Evolutionary conservation across 2,888 invertebrate species (phyloP).

Genomic region (Parasteatoda lunata): DNA sequence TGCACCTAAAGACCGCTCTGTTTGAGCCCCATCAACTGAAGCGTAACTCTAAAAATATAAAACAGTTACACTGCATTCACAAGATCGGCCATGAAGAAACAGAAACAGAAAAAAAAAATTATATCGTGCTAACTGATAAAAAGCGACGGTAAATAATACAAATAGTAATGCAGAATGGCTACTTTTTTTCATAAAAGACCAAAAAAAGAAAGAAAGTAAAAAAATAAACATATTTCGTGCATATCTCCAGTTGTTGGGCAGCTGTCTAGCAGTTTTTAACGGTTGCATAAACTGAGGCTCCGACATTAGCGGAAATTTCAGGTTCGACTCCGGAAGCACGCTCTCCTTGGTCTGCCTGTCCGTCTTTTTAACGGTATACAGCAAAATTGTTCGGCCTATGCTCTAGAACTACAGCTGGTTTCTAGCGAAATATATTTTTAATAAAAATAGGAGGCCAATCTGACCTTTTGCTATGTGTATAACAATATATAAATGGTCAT

Average conservation of each 20-base stretch:
- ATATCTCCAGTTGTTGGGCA: constrained; percentile 32
- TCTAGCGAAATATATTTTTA: too few relatives aligned
- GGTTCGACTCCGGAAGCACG: constrained; percentile 39
- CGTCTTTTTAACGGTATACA: constrained; percentile 8
- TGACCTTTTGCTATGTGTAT: too few relatives aligned
- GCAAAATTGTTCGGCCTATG: too few relatives aligned
- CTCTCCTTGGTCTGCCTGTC: constrained; percentile 29
- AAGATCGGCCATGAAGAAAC: not conserved
- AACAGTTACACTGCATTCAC: not conserved
- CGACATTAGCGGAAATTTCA: constrained; percentile 37
- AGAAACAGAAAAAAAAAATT: constrained; percentile 14
- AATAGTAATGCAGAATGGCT: constrained; percentile 37
- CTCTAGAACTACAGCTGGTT: too few relatives aligned
- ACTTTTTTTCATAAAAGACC: constrained; percentile 21
- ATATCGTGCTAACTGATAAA: constrained; percentile 17
- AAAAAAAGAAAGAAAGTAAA: constrained; percentile 1
- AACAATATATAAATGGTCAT: too few relatives aligned
- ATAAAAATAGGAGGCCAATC: too few relatives aligned
- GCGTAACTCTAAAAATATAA: not conserved
- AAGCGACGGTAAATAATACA: constrained; percentile 47
- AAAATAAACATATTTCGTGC: constrained; percentile 23
- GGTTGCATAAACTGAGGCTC: constrained; percentile 38
- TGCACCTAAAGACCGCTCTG: constrained; percentile 6
- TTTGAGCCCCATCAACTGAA: not conserved
- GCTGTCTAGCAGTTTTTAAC: constrained; percentile 28